phyloP scores from a whole-genome alignment of 2,113 vertebrate species.

The Lamprologus callipterus region DNA sequence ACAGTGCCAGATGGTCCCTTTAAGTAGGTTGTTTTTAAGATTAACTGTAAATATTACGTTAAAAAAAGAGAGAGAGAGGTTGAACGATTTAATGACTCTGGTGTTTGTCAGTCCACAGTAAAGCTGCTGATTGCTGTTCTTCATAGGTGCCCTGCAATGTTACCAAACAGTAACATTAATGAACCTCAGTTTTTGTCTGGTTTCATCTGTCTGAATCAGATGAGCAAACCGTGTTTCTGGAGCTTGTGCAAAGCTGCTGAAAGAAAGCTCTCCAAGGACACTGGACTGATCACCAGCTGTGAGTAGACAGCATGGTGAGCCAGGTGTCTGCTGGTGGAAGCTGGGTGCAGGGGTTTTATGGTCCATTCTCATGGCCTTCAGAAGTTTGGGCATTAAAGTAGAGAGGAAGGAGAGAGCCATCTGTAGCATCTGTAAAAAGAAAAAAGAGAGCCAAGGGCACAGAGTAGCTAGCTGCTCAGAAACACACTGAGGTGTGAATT shows the following conservation, averaged over 20 bases:
- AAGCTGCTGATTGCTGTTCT: not conserved
- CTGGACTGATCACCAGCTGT: not conserved
- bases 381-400: not conserved
- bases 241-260: not conserved
- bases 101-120: not conserved
- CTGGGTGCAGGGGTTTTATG: not conserved
- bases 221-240: not conserved
- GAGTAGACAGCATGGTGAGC: not conserved
- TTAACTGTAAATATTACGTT: not conserved
- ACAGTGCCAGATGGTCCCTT: not conserved
- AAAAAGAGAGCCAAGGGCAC: not conserved
- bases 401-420: not conserved
- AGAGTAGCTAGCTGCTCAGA: not conserved
- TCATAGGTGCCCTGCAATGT: not conserved
- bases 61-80: not conserved
- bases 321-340: not conserved
- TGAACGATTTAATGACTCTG: not conserved
- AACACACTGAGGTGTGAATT: not conserved
- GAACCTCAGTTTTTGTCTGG: not conserved
- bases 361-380: not conserved
- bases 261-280: not conserved
- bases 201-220: not conserved
- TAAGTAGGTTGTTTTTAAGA: not conserved
- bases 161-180: not conserved
- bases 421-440: not conserved